Base-by-base conservation (phyloP, 1,140 invertebrate species). In the Nilaparvata lugens region DNA sequence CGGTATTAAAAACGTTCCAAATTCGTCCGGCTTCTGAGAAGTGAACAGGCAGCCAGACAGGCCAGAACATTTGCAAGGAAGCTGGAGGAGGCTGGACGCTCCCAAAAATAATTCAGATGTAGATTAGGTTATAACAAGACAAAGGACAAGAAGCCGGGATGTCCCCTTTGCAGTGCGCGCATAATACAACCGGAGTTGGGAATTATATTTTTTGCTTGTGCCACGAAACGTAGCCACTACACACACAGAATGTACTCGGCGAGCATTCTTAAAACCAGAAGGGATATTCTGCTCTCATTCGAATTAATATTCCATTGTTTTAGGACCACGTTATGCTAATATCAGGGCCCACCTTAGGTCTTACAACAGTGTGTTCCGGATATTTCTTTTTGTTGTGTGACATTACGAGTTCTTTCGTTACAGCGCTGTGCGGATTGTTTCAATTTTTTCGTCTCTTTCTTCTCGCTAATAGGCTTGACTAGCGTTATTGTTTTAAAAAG, bases 301-400 rank as follows among this genome's bases (percentile, higher is more conserved):
- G 45, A 48, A 48, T 48, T 48, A 48, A 48, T 48, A 48, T 48
- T 48, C 45, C 21, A 19, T 48, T 48, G 45, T 48, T 48, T 48
- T 48, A 48, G 21, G 21, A 48, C 31, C 45, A 23, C 45, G 45
- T 48, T 48, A 48, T 48, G 45, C 45, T 48, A 48, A 48, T 48
- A 19, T 48, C 45, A 35, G 9, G 31, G 31, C 31, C 31, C 31
- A 35, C 31, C 31, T 35, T 35, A 35, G 31, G 31, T 35, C 31
- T 35, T 11, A 35, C 31, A 2, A 35, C 31, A 4, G 7, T 35
- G 31, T 35, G 43, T 5, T 6, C 45, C 5, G 21, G 21, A 48
- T 48, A 19, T 18, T 48, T 23, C 45, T 48, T 48, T 48, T 48
- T 48, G 45, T 48, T 19, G 16, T 48, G 21, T 23, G 21, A 48